Percentiles rank a stretch among this genome's conserved stretches.
Evolutionary conservation across 1,140 invertebrate species (phyloP).

Genomic region (Drosophila nasuta): DNA sequence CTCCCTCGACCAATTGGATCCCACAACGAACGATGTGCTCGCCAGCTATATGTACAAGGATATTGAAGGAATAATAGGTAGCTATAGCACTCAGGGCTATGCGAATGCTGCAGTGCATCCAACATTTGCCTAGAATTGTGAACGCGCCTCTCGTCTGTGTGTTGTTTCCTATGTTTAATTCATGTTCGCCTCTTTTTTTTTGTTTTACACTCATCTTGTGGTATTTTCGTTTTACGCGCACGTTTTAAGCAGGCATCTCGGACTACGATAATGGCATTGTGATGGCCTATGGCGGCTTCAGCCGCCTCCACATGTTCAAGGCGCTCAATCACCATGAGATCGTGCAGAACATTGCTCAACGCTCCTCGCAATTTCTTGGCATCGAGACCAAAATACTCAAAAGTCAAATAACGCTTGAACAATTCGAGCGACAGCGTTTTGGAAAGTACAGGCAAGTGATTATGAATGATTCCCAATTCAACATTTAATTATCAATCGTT

Average conservation of each 20-base stretch:
- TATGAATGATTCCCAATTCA: background rate
- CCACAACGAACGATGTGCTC: slow-evolving; percentile 91
- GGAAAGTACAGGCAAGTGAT: slow-evolving; percentile 93
- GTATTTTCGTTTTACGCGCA: slow-evolving; percentile 75
- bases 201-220: slow-evolving; percentile 66
- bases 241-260: slow-evolving; percentile 86
- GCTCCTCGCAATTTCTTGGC: slow-evolving; percentile 91
- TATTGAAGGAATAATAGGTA: slow-evolving; percentile 91
- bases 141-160: slow-evolving; percentile 20
- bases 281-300: slow-evolving; percentile 94
- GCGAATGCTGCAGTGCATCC: slow-evolving; percentile 14
- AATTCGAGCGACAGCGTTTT: slow-evolving; percentile 94
- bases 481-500: background rate
- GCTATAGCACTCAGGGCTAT: slow-evolving; percentile 51
- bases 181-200: slow-evolving; percentile 41
- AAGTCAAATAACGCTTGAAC: slow-evolving; percentile 92
- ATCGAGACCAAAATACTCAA: slow-evolving; percentile 93
- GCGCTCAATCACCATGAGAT: slow-evolving; percentile 93
- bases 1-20: slow-evolving; percentile 95
- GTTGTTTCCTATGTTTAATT: slow-evolving; percentile 51
- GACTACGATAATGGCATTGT: slow-evolving; percentile 94
- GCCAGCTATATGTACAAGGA: slow-evolving; percentile 97
- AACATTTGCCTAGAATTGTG: slow-evolving; percentile 19
- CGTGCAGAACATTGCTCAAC: slow-evolving; percentile 93
- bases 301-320: slow-evolving; percentile 95